Evolutionary conservation across 1,140 invertebrate species (phyloP), one percentile per base, ranked within the genome.

Genomic region (Uloborus diversus): DNA sequence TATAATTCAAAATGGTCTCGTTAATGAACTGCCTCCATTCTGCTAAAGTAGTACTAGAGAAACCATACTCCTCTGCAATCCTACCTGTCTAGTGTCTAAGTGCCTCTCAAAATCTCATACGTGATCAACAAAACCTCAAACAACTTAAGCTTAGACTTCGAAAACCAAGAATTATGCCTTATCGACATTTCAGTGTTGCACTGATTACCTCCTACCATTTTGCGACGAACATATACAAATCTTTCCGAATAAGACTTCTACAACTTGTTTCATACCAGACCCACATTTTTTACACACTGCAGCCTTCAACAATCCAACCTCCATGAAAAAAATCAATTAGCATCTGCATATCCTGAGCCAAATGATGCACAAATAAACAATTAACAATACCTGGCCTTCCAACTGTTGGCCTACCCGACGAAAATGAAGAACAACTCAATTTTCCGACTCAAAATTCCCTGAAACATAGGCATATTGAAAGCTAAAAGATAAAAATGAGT

Each of bases 91-190:
- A n/a, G n/a, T n/a, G n/a, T n/a, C 49, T 51, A n/a, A 51, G 49
- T 51, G 49, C 49, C 49, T 51, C 49, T 51, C 49, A 51, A 51
- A 51, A 51, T 51, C n/a, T 51, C 49, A 51, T 51, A 51, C 49
- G 49, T 51, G 20, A 51, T 51, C 49, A 51, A 51, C 49, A 51
- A 51, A 51, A 51, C 7, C 49, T 51, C 7, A 51, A 51, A 51
- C 49, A 51, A 51, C 49, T 51, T 51, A 51, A 51, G 49, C 49
- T 51, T 51, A 51, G 49, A 51, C 49, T 51, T 51, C 7, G 49
- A 51, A 51, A 51, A 51, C 49, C 49, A 51, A 51, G n/a, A 51
- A 51, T 51, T 51, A 51, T 51, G 49, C 49, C 49, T 51, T 51
- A 51, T 51, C 49, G 49, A 51, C 49, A 11, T 51, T 51, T 51